phyloP scores from a whole-genome alignment of 2,888 invertebrate species.

The Stenolophus ochropezus region DNA sequence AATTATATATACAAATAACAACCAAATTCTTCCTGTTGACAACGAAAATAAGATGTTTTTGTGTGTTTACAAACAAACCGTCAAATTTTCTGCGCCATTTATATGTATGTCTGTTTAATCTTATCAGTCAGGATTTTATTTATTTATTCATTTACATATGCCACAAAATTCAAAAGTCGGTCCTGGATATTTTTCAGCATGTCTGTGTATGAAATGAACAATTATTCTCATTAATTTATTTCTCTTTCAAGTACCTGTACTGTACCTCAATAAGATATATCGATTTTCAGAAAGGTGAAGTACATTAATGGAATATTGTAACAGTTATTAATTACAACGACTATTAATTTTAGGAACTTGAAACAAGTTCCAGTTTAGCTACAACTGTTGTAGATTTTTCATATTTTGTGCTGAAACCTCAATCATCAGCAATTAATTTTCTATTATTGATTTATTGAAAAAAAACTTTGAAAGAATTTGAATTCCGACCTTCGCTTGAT shows the following conservation, averaged over 20 bases:
- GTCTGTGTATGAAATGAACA: not conserved
- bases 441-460: not conserved
- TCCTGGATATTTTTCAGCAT: too few relatives aligned
- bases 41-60: too few relatives aligned
- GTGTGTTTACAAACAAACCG: too few relatives aligned
- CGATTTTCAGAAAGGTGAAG: slow-evolving; percentile 23
- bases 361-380: slow-evolving; percentile 9
- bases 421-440: not conserved
- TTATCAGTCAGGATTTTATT: too few relatives aligned
- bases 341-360: slow-evolving; percentile 19
- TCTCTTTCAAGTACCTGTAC: not conserved
- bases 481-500: not conserved
- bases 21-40: too few relatives aligned
- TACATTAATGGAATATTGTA: slow-evolving; percentile 38
- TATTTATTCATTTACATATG: too few relatives aligned
- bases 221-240: not conserved
- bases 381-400: not conserved
- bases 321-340: slow-evolving; percentile 27
- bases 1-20: too few relatives aligned
- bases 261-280: slow-evolving; percentile 4
- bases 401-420: too few relatives aligned
- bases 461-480: not conserved
- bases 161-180: too few relatives aligned
- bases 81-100: too few relatives aligned
- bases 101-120: too few relatives aligned